Evolutionary conservation across 2,797 vertebrate species (phyloP).

Genomic region (Macropodus opercularis): DNA sequence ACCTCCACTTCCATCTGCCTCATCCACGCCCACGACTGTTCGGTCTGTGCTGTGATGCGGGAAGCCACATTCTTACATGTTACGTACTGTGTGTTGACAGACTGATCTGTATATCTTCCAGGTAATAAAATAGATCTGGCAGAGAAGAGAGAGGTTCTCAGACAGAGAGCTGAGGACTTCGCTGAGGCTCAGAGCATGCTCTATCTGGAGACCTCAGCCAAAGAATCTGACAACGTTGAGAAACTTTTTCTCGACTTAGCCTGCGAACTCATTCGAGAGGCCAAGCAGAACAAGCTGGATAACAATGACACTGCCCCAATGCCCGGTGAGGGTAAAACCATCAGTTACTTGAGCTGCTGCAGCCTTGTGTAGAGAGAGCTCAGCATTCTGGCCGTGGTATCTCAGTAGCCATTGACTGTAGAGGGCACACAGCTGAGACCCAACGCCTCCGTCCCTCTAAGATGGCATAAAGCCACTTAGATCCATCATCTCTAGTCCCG

Average conservation of each 20-base stretch:
- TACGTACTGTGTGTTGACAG: neutral
- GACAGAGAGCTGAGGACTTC: conserved; percentile 96
- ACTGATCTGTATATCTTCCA: conserved; percentile 54
- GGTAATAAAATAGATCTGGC: conserved; percentile 99
- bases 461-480: conserved; percentile 67
- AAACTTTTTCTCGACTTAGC: conserved; percentile 99
- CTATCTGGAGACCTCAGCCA: conserved; percentile 98
- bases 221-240: conserved; percentile 98
- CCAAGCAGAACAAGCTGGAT: conserved; percentile 96
- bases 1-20: conserved; percentile 42
- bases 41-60: neutral
- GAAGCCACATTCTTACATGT: conserved; percentile 2
- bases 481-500: conserved; percentile 66
- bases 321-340: conserved; percentile 96
- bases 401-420: conserved; percentile 61
- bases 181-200: conserved; percentile 96
- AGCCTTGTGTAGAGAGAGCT: conserved; percentile 87
- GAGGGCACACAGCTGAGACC: conserved; percentile 63
- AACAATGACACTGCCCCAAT: conserved; percentile 95
- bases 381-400: conserved; percentile 40
- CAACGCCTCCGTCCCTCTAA: conserved; percentile 73
- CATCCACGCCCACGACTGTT: conserved; percentile 17
- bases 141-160: conserved; percentile 94
- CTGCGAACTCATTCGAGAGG: conserved; percentile 93
- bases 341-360: conserved; percentile 99